Evolutionary conservation across 2,888 invertebrate species (phyloP).

Genomic region (Lasioglossum oenotherae): DNA sequence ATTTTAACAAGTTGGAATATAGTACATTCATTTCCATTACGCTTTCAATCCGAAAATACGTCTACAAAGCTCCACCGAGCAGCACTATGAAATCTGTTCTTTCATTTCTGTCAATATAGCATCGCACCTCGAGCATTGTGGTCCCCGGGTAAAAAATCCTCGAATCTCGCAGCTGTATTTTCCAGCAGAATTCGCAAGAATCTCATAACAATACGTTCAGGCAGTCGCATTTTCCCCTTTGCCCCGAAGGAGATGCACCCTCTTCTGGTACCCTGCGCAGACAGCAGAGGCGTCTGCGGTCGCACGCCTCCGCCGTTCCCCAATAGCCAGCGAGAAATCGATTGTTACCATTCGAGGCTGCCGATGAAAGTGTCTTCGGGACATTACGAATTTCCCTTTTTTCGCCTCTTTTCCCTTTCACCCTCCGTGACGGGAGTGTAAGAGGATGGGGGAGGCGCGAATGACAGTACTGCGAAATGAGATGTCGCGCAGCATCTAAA

Average conservation of each 20-base stretch:
- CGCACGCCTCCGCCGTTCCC: background rate
- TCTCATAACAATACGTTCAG: slow-evolving; percentile 14
- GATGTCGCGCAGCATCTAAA: background rate
- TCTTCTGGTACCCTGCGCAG: background rate
- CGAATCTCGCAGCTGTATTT: background rate
- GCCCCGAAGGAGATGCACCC: background rate
- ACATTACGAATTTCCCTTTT: slow-evolving; percentile 36
- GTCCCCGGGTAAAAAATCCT: background rate
- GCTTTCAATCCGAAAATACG: background rate
- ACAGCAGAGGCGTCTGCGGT: background rate
- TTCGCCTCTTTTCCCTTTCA: background rate
- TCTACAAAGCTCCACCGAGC: background rate
- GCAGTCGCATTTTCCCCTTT: background rate
- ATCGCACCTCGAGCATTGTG: background rate
- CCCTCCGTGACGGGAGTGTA: background rate
- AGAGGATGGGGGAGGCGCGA: background rate
- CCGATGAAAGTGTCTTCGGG: slow-evolving; percentile 33
- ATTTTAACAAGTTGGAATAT: too few species aligned
- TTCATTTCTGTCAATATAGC: background rate
- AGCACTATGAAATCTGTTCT: background rate
- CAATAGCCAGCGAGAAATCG: slow-evolving; percentile 27
- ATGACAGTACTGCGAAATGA: background rate
- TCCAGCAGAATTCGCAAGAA: slow-evolving; percentile 12
- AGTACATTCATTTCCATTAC: background rate
- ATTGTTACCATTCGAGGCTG: slow-evolving; percentile 26